Evolutionary conservation across 1,140 invertebrate genomes (phyloP), one percentile per base, ranked within the genome.

Genomic region (Phymorhynchus buccinoides): DNA sequence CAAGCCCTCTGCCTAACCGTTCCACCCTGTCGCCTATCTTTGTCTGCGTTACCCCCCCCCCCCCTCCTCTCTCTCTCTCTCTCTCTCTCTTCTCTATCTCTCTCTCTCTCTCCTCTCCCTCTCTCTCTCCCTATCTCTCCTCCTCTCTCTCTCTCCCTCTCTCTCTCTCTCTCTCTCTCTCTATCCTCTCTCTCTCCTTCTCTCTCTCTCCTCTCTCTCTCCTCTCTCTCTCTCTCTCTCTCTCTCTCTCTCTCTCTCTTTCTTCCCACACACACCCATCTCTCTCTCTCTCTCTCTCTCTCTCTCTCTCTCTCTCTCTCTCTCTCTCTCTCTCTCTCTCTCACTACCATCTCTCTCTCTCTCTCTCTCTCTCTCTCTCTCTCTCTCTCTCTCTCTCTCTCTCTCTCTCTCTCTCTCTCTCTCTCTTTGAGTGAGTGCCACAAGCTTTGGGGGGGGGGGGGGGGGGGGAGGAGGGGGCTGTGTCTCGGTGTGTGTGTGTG

Each of bases 81-180:
- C 52, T 62, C 27, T 62, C 32, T 62, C 27, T 62, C 52, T 62
- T 9, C 39, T 16, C 39, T 80, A n/a, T 42, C 4, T 79, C 37
- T 42, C 18, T 79, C 77, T 42, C 18, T 42, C 77, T 79, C 4
- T 80, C 78, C 52, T 9, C 52, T 27, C 6, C 30, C 44, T 80
- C 27, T 52, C 42, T 80, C 27, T 30, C 32, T 62, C 6, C 39
- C 52, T 62, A 30, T 62, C 52, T 62, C 32, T 62, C 48, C 32
- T 7, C 32, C 48, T 42, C 77, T 79, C 77, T 80, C 78, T 80
- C 78, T 80, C 78, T 80, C 78, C 30, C 42, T 80, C 78, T 52
- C 78, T 80, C 78, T 80, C 78, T 80, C 42, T 80, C 78, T 80
- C 78, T 80, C 42, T 79, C 78, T 80, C 78, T 80, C 78, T 52